phyloP scores from a whole-genome alignment of 1,140 invertebrate species.

The Formica exsecta region DNA sequence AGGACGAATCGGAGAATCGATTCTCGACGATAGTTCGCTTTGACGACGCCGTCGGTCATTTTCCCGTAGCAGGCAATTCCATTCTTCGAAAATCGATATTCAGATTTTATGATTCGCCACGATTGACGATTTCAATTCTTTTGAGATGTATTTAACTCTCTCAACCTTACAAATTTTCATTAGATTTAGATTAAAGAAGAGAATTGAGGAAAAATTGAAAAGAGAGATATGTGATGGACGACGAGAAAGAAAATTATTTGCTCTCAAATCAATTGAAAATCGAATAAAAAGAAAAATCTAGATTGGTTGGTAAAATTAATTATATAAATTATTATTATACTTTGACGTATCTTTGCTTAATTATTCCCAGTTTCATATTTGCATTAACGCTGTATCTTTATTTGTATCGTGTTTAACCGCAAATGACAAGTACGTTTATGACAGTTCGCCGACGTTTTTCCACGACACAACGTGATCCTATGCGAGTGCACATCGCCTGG shows the following conservation, averaged over 20 bases:
- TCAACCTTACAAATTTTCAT: background rate
- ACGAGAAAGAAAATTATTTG: too few relatives aligned
- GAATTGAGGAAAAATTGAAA: too few relatives aligned
- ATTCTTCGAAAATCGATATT: conserved; percentile 14
- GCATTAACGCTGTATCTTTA: too few relatives aligned
- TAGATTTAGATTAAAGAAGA: too few relatives aligned
- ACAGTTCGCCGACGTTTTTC: background rate
- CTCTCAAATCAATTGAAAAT: too few relatives aligned
- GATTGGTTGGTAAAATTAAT: too few relatives aligned
- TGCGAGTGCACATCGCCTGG: conserved; percentile 17
- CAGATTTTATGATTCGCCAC: background rate
- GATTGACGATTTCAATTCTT: background rate
- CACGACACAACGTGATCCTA: conserved; percentile 31
- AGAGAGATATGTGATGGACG: too few relatives aligned
- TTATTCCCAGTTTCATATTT: background rate
- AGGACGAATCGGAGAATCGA: conserved; percentile 14
- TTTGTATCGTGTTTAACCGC: background rate
- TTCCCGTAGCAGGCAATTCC: background rate
- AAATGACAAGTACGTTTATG: background rate
- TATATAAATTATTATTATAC: too few relatives aligned
- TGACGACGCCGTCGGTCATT: background rate
- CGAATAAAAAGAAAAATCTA: too few relatives aligned
- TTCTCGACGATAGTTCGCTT: conserved; percentile 9
- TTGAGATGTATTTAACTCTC: background rate
- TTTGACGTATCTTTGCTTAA: background rate